Evolutionary conservation across 37 sponge, comb jelly and placozoan genomes (phyloP), one percentile per base, ranked within the genome.

Genomic region (Diacarnus erythraeanus): DNA sequence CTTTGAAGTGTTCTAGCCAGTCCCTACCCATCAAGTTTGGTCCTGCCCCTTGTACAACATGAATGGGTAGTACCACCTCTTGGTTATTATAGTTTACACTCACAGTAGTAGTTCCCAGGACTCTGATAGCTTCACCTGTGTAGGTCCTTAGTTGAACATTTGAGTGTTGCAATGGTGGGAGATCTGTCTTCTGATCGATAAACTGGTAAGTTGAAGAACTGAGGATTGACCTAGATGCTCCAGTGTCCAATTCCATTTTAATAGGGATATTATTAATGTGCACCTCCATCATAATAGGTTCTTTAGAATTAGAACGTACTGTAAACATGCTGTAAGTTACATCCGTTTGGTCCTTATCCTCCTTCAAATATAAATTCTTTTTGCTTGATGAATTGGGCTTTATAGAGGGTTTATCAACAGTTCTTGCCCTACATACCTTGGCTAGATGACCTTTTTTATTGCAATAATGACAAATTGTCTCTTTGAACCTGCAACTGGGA

Each of bases 1-100:
- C 68, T 76, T 57, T 47, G 64, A 68, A 30, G 20, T n/a, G 38
- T 5, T 22, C 17, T 25, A 72, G 22, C 78, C 78, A 79, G 29
- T 86, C 80, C 22, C 80, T 60, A 21, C 86, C 86, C 3, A 86
- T 26, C 20, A 86, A 58, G 41, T 35, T 66, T 1, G 86, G 86
- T 22, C 80, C 80, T 80, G n/a, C 20, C 38, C 69, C 38, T 34
- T 4, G 18, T 12, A 68, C 38, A 4, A 68, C 38, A 34, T 35
- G 69, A 36, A 68, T 68, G 5, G 20, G 12, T n/a, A 83, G 42
- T 4, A 33, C 54, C 40, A 41, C n/a, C 35, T 59, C 38, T 44
- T 85, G 41, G 25, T 61, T 60, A 2, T 38, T 30, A 43, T 71
- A 78, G 66, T 25, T 42, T 1, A 71, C 72, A 22, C 40, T 56